Evolutionary conservation across 2,888 invertebrate genomes (phyloP).

Genomic region (Xanthia icteritia): DNA sequence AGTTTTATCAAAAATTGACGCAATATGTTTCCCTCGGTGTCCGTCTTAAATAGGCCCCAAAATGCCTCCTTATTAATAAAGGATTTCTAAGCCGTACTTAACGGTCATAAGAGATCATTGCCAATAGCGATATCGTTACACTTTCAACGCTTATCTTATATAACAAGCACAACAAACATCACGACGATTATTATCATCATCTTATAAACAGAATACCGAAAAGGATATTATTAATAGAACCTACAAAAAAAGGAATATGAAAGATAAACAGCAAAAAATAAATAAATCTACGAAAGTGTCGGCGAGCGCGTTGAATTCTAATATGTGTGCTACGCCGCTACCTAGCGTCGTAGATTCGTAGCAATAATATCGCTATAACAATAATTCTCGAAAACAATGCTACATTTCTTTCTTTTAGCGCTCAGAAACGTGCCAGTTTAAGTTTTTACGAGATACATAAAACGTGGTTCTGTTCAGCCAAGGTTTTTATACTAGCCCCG

Average conservation of each 20-base stretch:
- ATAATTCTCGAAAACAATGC: constrained; percentile 58
- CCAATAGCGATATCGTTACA: background rate
- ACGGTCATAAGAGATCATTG: background rate
- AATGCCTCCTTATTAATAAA: constrained; percentile 11
- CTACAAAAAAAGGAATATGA: background rate
- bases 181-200: background rate
- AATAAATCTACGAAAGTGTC: constrained; percentile 28
- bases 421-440: constrained; percentile 44
- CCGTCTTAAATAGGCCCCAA: background rate
- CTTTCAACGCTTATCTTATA: background rate
- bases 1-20: background rate
- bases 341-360: constrained; percentile 44
- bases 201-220: background rate
- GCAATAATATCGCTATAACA: constrained; percentile 50
- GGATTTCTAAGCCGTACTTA: background rate
- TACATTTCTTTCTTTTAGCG: constrained; percentile 45
- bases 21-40: background rate
- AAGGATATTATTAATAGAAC: background rate
- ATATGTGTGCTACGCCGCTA: constrained; percentile 60
- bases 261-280: background rate
- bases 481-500: constrained; percentile 56
- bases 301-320: constrained; percentile 76
- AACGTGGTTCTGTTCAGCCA: constrained; percentile 44
- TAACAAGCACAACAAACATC: background rate
- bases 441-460: constrained; percentile 65